These are phyloP conservation scores for Callinectes sapidus DNA, from an alignment of 2,888 invertebrate genomes.

Conservation along the genomic window DNA sequence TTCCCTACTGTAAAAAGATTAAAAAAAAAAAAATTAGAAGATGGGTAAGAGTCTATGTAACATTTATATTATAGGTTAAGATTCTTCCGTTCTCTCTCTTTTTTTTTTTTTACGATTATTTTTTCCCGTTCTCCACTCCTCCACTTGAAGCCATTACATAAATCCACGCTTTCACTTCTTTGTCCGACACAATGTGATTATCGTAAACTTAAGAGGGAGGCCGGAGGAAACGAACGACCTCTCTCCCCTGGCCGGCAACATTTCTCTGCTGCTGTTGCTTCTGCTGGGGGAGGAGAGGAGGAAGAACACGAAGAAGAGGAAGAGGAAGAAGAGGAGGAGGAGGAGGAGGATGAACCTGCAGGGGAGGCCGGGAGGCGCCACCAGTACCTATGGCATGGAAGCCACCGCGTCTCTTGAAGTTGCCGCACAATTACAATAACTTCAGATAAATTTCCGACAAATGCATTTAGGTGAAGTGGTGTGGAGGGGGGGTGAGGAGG, in stretches of 20 bases:
- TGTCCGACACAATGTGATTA: conserved; percentile 47
- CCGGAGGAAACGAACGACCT: conserved; percentile 38
- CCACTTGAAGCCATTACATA: conserved; percentile 28
- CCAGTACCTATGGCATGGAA: background rate
- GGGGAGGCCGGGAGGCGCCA: background rate
- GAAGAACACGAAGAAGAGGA: background rate
- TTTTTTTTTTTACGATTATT: background rate
- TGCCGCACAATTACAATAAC: background rate
- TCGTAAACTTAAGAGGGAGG: conserved; percentile 42
- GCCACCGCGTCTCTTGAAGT: background rate
- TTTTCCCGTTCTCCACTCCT: background rate
- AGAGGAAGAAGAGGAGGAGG: background rate
- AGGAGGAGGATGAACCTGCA: background rate
- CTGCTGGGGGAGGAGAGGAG: background rate
- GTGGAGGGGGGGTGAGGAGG: background rate
- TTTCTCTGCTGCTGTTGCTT: background rate
- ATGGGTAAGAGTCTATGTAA: background rate
- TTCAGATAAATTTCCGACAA: background rate
- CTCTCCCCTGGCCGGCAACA: conserved; percentile 23
- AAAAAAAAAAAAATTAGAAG: background rate
- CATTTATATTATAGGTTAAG: background rate
- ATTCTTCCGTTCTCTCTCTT: too few species aligned
- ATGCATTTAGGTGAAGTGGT: background rate
- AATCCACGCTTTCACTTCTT: conserved; percentile 45
- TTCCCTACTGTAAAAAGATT: background rate